These are phyloP conservation scores for Ceuthmochares aereus DNA, from an alignment of 2,113 vertebrate species.

Conservation along the genomic window DNA sequence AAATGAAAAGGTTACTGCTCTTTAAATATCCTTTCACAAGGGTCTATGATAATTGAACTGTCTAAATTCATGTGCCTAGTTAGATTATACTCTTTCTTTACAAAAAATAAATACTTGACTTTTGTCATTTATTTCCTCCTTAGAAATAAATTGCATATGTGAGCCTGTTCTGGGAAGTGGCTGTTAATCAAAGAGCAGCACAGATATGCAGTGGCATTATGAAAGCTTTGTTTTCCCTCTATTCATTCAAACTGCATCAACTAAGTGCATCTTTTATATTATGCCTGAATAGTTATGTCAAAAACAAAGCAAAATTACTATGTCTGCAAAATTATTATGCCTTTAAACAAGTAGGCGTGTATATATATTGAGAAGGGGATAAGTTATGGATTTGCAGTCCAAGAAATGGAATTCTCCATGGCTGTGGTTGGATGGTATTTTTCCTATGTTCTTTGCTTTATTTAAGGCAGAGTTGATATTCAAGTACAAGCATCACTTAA, in stretches of 20 bases:
- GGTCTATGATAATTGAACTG: slow-evolving; percentile 38
- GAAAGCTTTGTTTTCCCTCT: background rate
- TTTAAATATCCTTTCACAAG: slow-evolving; percentile 20
- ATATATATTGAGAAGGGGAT: background rate
- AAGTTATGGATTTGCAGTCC: background rate
- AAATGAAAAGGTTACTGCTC: slow-evolving; percentile 23
- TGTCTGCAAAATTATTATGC: background rate
- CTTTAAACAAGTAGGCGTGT: background rate
- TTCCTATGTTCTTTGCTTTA: background rate
- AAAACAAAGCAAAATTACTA: background rate
- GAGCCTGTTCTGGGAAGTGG: slow-evolving; percentile 3
- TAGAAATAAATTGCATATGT: background rate
- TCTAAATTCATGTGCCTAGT: slow-evolving; percentile 32
- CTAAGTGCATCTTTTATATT: background rate
- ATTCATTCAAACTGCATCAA: background rate
- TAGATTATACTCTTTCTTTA: slow-evolving; percentile 29
- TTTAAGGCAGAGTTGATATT: background rate
- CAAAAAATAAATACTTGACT: slow-evolving; percentile 3
- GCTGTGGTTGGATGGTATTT: background rate
- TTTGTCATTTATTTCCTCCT: slow-evolving; percentile 17
- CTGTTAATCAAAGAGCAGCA: background rate
- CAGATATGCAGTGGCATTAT: background rate
- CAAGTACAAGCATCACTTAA: background rate
- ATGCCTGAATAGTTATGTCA: background rate
- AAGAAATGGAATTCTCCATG: background rate